These are phyloP conservation scores for Canis aureus DNA, from an alignment of 2,113 vertebrate genomes.

Conservation along the genomic window DNA sequence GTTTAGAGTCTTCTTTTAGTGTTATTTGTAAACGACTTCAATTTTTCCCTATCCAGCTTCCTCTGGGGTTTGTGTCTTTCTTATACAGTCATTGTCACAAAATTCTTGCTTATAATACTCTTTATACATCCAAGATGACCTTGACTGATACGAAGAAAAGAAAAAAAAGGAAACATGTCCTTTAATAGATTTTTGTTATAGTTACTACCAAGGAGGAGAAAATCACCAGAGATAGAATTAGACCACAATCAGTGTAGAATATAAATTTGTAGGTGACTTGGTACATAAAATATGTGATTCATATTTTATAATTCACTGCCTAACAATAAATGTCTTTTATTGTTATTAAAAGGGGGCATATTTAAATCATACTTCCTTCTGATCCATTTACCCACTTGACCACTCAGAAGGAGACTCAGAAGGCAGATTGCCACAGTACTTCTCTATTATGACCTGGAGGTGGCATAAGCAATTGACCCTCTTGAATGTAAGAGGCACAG, in stretches of 20 bases:
- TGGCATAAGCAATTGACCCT: conserved; percentile 69
- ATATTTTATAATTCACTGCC: conserved; percentile 69
- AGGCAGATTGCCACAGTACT: conserved; percentile 50
- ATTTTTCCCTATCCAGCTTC: conserved; percentile 55
- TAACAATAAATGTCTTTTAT: conserved; percentile 11
- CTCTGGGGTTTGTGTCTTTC: background rate
- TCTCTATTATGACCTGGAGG: background rate
- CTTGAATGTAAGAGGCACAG: conserved; percentile 74
- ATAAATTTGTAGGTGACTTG: conserved; percentile 79
- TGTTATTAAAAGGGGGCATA: conserved; percentile 41
- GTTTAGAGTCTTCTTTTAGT: conserved; percentile 64
- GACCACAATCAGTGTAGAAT: conserved; percentile 66
- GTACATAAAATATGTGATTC: conserved; percentile 50
- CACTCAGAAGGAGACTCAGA: conserved; percentile 34
- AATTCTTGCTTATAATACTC: conserved; percentile 58
- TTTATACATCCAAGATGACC: conserved; percentile 57
- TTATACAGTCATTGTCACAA: conserved; percentile 62
- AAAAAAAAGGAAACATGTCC: background rate
- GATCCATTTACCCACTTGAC: conserved; percentile 64
- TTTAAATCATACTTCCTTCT: conserved; percentile 49
- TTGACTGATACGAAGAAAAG: conserved; percentile 73
- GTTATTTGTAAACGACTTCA: conserved; percentile 49
- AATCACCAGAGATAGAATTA: conserved; percentile 62
- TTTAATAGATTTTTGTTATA: conserved; percentile 74
- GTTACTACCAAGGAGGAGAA: conserved; percentile 12